Conservation (phyloP, 37 sponge, comb jelly and placozoan genomes). For the Mnemiopsis leidyi region DNA sequence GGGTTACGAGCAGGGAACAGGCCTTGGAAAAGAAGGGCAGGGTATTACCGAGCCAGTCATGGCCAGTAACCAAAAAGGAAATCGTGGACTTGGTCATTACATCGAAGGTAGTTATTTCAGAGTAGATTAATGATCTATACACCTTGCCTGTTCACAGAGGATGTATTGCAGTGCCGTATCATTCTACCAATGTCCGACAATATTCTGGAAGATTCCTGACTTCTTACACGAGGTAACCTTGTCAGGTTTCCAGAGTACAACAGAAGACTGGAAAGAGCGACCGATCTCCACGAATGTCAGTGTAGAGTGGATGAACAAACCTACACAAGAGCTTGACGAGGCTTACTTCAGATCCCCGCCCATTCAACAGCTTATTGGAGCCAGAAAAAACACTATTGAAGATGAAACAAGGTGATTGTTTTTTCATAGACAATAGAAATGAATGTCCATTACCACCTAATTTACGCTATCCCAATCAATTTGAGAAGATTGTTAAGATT, state of each 20-base stretch:
- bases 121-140: too few relatives aligned
- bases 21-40: constrained; percentile 38
- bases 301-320: constrained; percentile 51
- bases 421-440: too few relatives aligned
- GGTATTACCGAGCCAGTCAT: constrained; percentile 4
- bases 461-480: too few relatives aligned
- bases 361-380: constrained; percentile 16
- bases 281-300: neutral
- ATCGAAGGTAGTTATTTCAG: constrained; percentile 19
- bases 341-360: constrained; percentile 1
- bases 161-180: too few relatives aligned
- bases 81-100: constrained; percentile 38
- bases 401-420: constrained; percentile 55
- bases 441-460: too few relatives aligned
- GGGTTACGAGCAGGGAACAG: constrained; percentile 31
- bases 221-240: too few relatives aligned
- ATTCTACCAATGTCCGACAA: too few relatives aligned
- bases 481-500: too few relatives aligned
- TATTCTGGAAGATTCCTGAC: too few relatives aligned
- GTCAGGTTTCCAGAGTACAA: constrained; percentile 38
- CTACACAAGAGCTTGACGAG: neutral
- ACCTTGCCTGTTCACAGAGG: too few relatives aligned
- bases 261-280: constrained; percentile 39
- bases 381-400: constrained; percentile 42
- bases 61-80: neutral